These are phyloP conservation scores for Diachasmimorpha longicaudata DNA, from an alignment of 1,140 invertebrate genomes.

Conservation along the genomic window DNA sequence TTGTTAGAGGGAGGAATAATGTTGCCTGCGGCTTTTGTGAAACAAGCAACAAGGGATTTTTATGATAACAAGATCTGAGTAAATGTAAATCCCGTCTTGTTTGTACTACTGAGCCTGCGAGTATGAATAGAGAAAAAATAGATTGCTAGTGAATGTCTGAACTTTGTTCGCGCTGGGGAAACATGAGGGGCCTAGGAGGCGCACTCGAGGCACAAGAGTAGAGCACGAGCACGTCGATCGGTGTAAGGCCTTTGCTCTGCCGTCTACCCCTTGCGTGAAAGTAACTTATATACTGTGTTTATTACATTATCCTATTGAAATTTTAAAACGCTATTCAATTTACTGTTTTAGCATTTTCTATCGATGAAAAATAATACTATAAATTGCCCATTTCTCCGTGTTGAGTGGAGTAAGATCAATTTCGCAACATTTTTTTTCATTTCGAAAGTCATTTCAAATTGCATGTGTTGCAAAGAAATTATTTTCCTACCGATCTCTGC, in stretches of 20 bases:
- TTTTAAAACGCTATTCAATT: not conserved
- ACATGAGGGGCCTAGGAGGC: not conserved
- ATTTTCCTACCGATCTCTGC: no score
- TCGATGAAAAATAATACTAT: not conserved
- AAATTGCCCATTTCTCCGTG: not conserved
- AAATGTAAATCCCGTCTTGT: not conserved
- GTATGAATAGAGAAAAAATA: not conserved
- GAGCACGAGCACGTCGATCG: constrained; percentile 1
- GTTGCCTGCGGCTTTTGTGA: not conserved
- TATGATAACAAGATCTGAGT: not conserved
- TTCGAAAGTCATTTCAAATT: no score
- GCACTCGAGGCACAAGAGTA: constrained; percentile 7
- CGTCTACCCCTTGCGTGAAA: constrained; percentile 30
- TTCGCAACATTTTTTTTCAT: not conserved
- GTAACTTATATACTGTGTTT: constrained; percentile 19
- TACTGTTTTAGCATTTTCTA: not conserved
- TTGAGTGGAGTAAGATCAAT: not conserved
- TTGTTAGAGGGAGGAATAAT: not conserved
- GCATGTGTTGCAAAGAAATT: no score
- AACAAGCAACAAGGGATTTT: no score
- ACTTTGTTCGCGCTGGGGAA: constrained; percentile 42
- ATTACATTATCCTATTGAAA: not conserved
- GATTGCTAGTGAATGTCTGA: constrained; percentile 45
- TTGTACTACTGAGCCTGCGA: not conserved
- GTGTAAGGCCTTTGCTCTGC: constrained; percentile 34